Base-by-base conservation (phyloP, 2,888 invertebrate species). In the Tenthredo scrophulariae region DNA sequence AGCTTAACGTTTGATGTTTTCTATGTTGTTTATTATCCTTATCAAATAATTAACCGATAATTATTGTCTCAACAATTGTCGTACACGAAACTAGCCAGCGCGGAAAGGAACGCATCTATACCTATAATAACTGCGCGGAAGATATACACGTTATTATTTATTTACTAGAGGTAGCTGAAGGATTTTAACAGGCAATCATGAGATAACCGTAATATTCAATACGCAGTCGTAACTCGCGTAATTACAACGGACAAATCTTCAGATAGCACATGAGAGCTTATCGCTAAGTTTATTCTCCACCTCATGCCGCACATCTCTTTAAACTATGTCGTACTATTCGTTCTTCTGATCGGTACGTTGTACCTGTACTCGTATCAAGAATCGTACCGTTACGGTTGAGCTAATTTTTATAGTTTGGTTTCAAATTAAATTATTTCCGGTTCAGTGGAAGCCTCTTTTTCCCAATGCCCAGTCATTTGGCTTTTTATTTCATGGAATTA, bases 131-230 rank as follows among this genome's bases (percentile, higher is more conserved):
- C 40, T 40, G 9, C 2, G 40, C 9, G 18, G n/a, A 40, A 40
- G 9, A 37, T 40, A 26, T 54, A 18, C 15, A 46, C 58, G 54
- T 79, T 37, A 58, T 79, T 79, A 29, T 37, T 58, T 7, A 58
- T 79, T 79, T 54, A 37, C 33, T 10, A 79, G 33, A 46, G 33
- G 33, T 58, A 37, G 9, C n/a, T 26, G n/a, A n/a, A n/a, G n/a
- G 29, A 79, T 37, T 79, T 37, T 18, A 58, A 58, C 40, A 13
- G 37, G 58, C 79, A 79, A 79, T 79, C 46, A n/a, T 22, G 18
- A 79, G 58, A 62, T 79, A 62, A 79, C 79, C 79, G 58, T 79
- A 79, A 79, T 79, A 79, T 79, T 26, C 79, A 79, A 54, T 18
- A 77, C 18, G 33, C 77, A 18, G 77, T 77, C 77, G 54, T 77